These are phyloP conservation scores for Lepilemur ruficaudatus DNA, from an alignment of 2,797 vertebrate species.

Conservation along the genomic window DNA sequence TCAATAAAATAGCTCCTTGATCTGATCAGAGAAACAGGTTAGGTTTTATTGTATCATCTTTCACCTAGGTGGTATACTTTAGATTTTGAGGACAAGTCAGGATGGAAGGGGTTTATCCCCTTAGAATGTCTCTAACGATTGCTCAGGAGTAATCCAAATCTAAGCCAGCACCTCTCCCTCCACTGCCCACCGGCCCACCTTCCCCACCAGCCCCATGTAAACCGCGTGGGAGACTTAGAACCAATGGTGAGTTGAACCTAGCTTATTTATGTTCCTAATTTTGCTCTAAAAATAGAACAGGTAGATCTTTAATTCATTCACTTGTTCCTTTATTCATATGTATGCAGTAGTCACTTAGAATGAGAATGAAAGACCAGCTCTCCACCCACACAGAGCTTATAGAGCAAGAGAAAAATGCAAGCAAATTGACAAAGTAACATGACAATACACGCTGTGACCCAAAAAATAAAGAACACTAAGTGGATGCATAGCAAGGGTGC, in stretches of 20 bases:
- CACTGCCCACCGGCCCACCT: no score
- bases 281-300: background rate
- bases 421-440: background rate
- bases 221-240: background rate
- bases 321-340: background rate
- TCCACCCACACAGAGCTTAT: background rate
- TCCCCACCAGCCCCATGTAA: background rate
- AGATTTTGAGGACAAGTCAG: background rate
- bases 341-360: background rate
- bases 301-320: background rate
- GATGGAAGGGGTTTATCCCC: background rate
- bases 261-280: background rate
- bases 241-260: background rate
- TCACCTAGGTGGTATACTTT: background rate
- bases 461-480: background rate
- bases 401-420: background rate
- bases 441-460: background rate
- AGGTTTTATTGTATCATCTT: background rate
- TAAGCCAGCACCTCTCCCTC: fast-evolving
- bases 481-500: background rate
- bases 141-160: background rate
- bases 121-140: background rate
- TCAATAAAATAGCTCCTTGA: background rate
- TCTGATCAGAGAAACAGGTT: background rate
- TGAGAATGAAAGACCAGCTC: background rate